Base-by-base conservation (phyloP, 2,113 vertebrate genomes). In the Callaeas wilsoni region DNA sequence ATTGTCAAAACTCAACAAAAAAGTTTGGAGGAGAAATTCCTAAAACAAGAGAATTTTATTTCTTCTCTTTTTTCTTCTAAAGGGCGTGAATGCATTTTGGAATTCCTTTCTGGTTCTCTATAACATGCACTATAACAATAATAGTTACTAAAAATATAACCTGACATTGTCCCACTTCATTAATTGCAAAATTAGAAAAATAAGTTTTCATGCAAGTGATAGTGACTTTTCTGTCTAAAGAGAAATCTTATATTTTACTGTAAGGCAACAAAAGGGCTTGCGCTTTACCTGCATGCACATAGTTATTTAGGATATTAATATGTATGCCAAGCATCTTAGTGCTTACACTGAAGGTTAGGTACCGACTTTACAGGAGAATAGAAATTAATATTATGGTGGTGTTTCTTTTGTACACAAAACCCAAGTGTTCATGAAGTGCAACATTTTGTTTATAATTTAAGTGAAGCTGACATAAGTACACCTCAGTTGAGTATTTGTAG, bases 201-300 rank as follows among this genome's bases (percentile, higher is more conserved):
- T 4, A 21, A 87, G 49, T 75, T 63, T 30, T 68, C 10, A 30
- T 68, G 79, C 13, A 65, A 53, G 16, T 91, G 37, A 53, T 64
- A 55, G 56, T 67, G 37, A 79, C 39, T 89, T 32, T 79, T 70
- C 33, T 82, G 41, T 83, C 50, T 70, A 42, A 90, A 92, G 44
- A 88, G 52, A 82, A 91, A 71, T 89, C 42, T 77, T 86, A 6
- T 3, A 73, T 90, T 87, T 93, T 88, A 91, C 30, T 90, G 47
- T 95, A 94, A 96, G 84, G 82, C 97, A 97, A 97, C 83, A 93
- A 97, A 98, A 98, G 97, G 97, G 96, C 97, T 97, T 97, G 91
- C 69, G 79, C 91, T 95, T 96, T 90, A 79, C 93, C 94, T 97
- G 98, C 97, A 97, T 97, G 98, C 94, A 52, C 89, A 68, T 91